These are phyloP conservation scores for Drosophila kambysellisi DNA, from an alignment of 2,888 invertebrate species.

Conservation along the genomic window DNA sequence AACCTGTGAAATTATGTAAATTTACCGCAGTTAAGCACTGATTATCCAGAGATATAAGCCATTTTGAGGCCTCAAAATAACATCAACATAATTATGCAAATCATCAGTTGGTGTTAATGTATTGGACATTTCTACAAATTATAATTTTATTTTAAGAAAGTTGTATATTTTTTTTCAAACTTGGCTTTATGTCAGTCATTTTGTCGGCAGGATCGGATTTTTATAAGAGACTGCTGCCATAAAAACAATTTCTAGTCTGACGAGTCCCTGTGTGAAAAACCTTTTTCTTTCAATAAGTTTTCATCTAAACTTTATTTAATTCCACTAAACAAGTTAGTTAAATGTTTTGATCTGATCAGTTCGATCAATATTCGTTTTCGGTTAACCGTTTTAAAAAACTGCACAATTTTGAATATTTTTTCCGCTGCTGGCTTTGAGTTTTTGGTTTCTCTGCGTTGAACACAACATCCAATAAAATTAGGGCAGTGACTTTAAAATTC, in stretches of 20 bases:
- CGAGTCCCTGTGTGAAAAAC: not conserved
- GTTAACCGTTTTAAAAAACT: not conserved
- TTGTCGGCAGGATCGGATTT: not conserved
- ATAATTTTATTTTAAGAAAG: not conserved
- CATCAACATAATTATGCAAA: not conserved
- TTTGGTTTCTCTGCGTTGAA: not conserved
- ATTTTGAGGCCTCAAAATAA: not conserved
- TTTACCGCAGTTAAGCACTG: not conserved
- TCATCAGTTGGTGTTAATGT: not conserved
- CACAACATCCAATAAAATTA: not conserved
- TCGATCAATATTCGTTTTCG: not conserved
- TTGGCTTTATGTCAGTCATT: not conserved
- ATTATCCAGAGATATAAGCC: not conserved
- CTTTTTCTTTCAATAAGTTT: not conserved
- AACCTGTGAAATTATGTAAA: not conserved
- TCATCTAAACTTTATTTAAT: not conserved
- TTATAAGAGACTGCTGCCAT: not conserved
- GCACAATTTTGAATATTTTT: not conserved
- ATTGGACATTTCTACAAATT: not conserved
- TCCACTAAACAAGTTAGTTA: not conserved
- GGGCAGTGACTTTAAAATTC: not conserved
- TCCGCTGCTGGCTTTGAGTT: not conserved
- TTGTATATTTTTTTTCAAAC: too few relatives aligned
- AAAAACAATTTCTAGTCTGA: not conserved
- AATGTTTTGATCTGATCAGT: not conserved